Evolutionary conservation across 2,888 invertebrate genomes (phyloP).

Genomic region (Phasia obesa): DNA sequence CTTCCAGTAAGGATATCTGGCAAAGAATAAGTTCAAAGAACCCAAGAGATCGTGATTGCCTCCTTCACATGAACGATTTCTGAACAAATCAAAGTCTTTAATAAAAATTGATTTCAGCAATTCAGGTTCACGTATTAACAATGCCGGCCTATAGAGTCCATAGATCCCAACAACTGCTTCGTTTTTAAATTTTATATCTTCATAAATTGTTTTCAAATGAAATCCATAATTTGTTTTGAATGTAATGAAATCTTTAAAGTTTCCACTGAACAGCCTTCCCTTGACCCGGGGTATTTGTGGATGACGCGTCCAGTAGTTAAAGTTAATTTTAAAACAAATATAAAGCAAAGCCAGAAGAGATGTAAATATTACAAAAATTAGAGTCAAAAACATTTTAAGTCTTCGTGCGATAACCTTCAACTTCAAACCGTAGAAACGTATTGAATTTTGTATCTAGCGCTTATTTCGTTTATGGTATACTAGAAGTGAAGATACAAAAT

Average conservation of each 20-base stretch:
- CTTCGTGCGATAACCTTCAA: neutral
- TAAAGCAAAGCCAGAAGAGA: neutral
- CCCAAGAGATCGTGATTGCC: constrained; percentile 75
- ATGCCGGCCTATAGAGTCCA: constrained; percentile 82
- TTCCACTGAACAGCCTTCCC: constrained; percentile 75
- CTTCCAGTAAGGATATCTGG: constrained; percentile 76
- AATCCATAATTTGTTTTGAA: constrained; percentile 78
- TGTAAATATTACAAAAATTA: neutral
- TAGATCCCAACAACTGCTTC: constrained; percentile 78
- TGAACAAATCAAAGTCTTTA: constrained; percentile 77
- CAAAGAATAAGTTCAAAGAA: constrained; percentile 75
- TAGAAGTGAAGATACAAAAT: too few relatives aligned
- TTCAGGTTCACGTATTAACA: constrained; percentile 82
- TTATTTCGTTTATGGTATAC: too few relatives aligned
- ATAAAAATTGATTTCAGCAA: constrained; percentile 81
- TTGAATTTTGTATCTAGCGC: neutral
- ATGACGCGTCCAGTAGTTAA: constrained; percentile 24
- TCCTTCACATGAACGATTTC: constrained; percentile 77
- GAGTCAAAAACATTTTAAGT: constrained; percentile 9
- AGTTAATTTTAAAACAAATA: constrained; percentile 29
- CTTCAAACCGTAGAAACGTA: neutral
- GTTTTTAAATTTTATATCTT: constrained; percentile 71
- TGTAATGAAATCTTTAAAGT: constrained; percentile 78
- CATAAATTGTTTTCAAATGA: constrained; percentile 79
- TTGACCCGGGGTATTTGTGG: constrained; percentile 4